Evolutionary conservation across 2,888 invertebrate genomes (phyloP).

Genomic region (Lithophane semibrunnea): DNA sequence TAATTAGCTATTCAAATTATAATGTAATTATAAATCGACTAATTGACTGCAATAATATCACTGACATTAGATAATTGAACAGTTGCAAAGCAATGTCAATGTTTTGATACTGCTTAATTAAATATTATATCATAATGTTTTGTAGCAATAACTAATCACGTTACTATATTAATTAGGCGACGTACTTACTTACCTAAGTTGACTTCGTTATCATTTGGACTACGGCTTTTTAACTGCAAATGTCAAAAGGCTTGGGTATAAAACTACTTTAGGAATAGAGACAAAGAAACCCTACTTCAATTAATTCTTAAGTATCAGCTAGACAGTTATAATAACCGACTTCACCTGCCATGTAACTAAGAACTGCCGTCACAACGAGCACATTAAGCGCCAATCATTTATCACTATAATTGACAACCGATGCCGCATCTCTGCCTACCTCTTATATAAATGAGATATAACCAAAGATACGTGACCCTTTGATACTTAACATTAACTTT

Average conservation of each 20-base stretch:
- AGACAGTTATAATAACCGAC: constrained; percentile 26
- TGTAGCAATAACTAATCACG: not conserved
- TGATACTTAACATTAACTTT: constrained; percentile 25
- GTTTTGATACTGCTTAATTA: constrained; percentile 28
- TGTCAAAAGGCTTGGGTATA: not conserved
- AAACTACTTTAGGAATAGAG: not conserved
- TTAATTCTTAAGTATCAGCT: constrained; percentile 6
- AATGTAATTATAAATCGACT: constrained; percentile 29
- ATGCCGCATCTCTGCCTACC: constrained; percentile 37
- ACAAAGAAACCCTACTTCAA: constrained; percentile 1
- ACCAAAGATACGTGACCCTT: constrained; percentile 36
- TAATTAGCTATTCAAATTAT: constrained; percentile 36
- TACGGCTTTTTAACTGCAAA: not conserved
- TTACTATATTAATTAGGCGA: not conserved
- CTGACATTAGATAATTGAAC: constrained; percentile 41
- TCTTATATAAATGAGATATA: constrained; percentile 31
- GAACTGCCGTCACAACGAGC: constrained; percentile 32
- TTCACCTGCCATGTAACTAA: constrained; percentile 41
- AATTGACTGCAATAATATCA: constrained; percentile 35
- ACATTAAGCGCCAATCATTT: constrained; percentile 58
- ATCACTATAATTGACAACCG: constrained; percentile 62
- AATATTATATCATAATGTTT: constrained; percentile 21
- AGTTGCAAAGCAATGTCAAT: constrained; percentile 31
- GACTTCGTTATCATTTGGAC: not conserved
- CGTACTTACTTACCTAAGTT: not conserved